Percentiles rank a stretch among this genome's conserved stretches.
These are phyloP conservation scores for Melieria picta DNA, from an alignment of 2,888 invertebrate species.

Conservation along the genomic window DNA sequence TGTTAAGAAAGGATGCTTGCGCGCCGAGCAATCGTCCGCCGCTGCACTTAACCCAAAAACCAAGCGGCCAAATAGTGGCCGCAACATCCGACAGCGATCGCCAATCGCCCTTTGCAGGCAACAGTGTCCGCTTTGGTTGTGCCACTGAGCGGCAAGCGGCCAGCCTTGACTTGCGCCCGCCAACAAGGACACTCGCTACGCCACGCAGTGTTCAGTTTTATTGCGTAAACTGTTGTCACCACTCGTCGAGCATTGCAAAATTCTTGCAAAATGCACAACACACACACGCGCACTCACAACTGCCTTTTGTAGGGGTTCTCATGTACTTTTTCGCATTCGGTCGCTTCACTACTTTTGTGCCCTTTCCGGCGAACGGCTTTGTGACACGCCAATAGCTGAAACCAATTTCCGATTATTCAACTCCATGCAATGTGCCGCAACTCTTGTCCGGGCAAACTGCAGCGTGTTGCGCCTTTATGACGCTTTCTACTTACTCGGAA, in stretches of 20 bases:
- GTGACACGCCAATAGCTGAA: not conserved
- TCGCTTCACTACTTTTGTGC: not conserved
- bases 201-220: constrained; percentile 12
- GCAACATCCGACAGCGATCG: not conserved
- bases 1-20: constrained; percentile 2
- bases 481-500: constrained; percentile 20
- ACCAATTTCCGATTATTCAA: constrained; percentile 34
- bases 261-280: no score
- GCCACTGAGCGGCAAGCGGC: not conserved
- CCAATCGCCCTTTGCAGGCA: not conserved
- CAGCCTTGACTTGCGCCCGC: not conserved
- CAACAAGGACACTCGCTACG: constrained; percentile 1
- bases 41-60: no score
- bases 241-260: constrained; percentile 15
- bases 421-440: constrained; percentile 39
- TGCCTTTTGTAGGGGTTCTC: constrained; percentile 10
- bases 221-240: constrained; percentile 30
- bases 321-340: constrained; percentile 1
- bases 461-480: constrained; percentile 12
- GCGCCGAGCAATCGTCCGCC: not conserved
- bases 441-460: constrained; percentile 27
- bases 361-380: constrained; percentile 22
- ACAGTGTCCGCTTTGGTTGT: not conserved
- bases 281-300: not conserved
- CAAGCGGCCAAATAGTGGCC: no score